These are phyloP conservation scores for Limnodromus scolopaceus DNA, from an alignment of 2,797 vertebrate genomes.

Conservation along the genomic window DNA sequence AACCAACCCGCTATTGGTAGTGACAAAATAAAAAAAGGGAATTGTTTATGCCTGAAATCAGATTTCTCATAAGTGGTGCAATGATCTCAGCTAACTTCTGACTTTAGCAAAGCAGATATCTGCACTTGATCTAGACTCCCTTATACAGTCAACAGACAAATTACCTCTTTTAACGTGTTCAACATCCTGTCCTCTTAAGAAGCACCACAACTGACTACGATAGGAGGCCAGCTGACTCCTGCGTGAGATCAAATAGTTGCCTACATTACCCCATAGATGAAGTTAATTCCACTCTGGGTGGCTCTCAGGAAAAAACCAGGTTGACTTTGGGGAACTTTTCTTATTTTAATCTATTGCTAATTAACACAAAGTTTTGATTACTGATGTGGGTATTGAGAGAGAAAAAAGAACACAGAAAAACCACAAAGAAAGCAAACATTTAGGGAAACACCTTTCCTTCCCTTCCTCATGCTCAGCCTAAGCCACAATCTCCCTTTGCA, in stretches of 20 bases:
- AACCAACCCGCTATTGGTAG: neutral
- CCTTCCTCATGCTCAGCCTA: neutral
- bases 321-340: neutral
- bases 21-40: neutral
- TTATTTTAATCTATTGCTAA: neutral
- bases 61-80: neutral
- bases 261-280: neutral
- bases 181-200: neutral
- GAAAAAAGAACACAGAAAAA: neutral
- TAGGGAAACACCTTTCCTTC: neutral
- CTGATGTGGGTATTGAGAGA: neutral
- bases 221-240: neutral
- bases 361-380: neutral
- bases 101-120: neutral
- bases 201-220: neutral
- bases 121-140: neutral
- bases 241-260: neutral
- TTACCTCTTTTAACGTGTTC: neutral
- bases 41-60: neutral
- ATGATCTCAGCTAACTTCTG: neutral
- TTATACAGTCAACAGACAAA: neutral
- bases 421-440: neutral
- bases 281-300: neutral
- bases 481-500: neutral
- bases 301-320: neutral